Evolutionary conservation across 2,797 vertebrate species (phyloP).

Genomic region (Peromyscus eremicus): DNA sequence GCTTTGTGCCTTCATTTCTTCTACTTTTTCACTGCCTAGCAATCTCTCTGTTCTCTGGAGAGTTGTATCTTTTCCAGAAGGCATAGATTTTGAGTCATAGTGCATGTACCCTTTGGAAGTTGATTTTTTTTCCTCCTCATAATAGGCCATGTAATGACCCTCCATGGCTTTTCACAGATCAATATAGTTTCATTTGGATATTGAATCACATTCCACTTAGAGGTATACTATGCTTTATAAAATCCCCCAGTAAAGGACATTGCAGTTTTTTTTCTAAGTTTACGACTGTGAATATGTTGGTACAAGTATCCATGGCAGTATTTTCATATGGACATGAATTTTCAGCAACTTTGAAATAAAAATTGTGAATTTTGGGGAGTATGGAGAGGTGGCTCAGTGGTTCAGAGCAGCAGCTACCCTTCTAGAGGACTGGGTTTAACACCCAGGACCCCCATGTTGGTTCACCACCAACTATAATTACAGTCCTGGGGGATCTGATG

Average conservation of each 20-base stretch:
- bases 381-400: too few relatives aligned
- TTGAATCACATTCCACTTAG: not conserved
- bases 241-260: not conserved
- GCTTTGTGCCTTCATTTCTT: rapidly evolving
- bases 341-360: not conserved
- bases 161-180: not conserved
- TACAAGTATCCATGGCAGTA: rapidly evolving
- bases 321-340: not conserved
- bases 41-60: not conserved
- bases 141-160: not conserved
- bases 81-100: not conserved
- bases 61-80: not conserved
- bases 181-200: not conserved
- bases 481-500: not conserved
- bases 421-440: not conserved
- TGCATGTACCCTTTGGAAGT: not conserved
- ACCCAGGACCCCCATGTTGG: not conserved
- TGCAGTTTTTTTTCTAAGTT: not conserved
- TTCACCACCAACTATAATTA: not conserved
- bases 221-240: not conserved
- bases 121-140: not conserved
- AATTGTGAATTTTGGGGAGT: not conserved
- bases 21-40: not conserved
- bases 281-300: not conserved
- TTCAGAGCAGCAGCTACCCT: not conserved